A percentile compares a stretch with the other conserved stretches of the same genome.
Evolutionary conservation across 2,888 invertebrate species (phyloP).

Genomic region (Digitonthophagus gazella): DNA sequence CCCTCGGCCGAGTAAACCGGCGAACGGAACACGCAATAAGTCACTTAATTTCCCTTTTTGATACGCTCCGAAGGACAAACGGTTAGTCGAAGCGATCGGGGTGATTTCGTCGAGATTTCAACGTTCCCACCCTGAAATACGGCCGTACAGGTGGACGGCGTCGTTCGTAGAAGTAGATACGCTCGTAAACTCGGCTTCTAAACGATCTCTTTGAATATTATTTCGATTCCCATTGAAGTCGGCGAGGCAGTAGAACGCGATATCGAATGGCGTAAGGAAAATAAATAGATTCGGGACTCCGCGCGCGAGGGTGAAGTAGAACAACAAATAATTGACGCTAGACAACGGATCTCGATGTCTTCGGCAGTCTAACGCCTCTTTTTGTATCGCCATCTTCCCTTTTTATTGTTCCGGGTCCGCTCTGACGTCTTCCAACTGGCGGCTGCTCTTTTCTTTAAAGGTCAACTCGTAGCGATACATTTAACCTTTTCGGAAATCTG

Average conservation of each 20-base stretch:
- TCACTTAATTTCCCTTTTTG: slow-evolving; percentile 11
- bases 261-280: slow-evolving; percentile 3
- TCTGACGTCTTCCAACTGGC: slow-evolving; percentile 29
- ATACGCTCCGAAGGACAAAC: slow-evolving; percentile 11
- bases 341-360: slow-evolving; percentile 4
- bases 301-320: neutral
- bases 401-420: slow-evolving; percentile 13
- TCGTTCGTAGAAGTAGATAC: neutral
- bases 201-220: slow-evolving; percentile 23
- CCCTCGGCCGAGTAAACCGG: slow-evolving; percentile 1
- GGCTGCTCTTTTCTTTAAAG: slow-evolving; percentile 27
- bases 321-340: slow-evolving; percentile 14
- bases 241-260: slow-evolving; percentile 4
- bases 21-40: slow-evolving; percentile 5
- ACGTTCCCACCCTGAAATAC: neutral
- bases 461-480: slow-evolving; percentile 14
- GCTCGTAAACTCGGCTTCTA: neutral
- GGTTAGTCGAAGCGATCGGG: neutral
- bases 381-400: slow-evolving; percentile 3
- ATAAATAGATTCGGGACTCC: slow-evolving; percentile 4
- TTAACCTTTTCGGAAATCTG: slow-evolving; percentile 8
- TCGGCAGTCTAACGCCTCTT: neutral
- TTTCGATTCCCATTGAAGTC: slow-evolving; percentile 27
- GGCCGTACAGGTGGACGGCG: neutral
- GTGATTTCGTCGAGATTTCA: neutral